Percentiles rank a stretch among this genome's conserved stretches.
Conservation (phyloP, 2,113 vertebrate genomes). For the Tachysurus vachellii region DNA sequence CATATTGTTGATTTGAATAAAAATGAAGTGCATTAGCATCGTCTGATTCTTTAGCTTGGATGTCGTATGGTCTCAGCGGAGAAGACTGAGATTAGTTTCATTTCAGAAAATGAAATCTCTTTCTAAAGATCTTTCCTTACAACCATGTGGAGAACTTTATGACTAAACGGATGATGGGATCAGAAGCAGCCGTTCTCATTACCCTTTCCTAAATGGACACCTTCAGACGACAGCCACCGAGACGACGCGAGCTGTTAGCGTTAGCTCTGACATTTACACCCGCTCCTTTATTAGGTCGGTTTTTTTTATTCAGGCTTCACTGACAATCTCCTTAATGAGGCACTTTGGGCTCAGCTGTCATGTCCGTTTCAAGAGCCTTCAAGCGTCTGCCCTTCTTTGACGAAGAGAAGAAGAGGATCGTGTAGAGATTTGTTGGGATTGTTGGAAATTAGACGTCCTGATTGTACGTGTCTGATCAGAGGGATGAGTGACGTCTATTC, state of each 20-base stretch:
- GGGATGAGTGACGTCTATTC: neutral
- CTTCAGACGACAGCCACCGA: constrained; percentile 11
- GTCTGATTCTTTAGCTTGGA: neutral
- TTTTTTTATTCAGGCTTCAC: constrained; percentile 50
- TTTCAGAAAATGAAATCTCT: neutral
- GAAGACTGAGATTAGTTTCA: neutral
- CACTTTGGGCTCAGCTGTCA: constrained; percentile 48
- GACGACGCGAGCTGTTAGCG: constrained; percentile 51
- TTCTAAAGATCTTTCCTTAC: neutral
- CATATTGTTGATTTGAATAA: neutral
- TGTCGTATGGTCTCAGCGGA: neutral
- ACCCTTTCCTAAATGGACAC: constrained; percentile 22
- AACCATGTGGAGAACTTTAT: neutral
- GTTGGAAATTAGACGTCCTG: neutral
- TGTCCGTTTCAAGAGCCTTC: constrained; percentile 46
- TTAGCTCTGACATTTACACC: constrained; percentile 58
- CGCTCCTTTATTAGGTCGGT: constrained; percentile 49
- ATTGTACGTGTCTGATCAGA: neutral
- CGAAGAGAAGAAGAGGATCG: neutral
- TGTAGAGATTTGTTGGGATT: constrained; percentile 14
- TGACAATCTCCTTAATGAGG: constrained; percentile 56
- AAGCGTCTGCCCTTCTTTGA: neutral
- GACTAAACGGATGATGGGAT: neutral
- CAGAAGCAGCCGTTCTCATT: constrained; percentile 19
- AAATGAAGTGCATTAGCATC: neutral